These are phyloP conservation scores for Gymnarchus niloticus DNA, from an alignment of 2,113 vertebrate genomes.

Conservation along the genomic window DNA sequence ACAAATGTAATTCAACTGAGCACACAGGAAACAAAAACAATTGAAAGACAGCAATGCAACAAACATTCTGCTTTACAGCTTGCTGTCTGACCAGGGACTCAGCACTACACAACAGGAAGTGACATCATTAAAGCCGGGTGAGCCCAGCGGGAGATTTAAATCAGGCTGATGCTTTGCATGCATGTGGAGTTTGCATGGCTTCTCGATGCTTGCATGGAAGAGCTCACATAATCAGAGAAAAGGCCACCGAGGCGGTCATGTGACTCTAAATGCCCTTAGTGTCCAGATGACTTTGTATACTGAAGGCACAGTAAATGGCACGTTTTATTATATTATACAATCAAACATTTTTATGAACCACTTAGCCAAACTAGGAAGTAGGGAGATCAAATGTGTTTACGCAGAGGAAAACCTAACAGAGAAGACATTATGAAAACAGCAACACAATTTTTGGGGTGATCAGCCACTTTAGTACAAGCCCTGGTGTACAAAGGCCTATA, in stretches of 20 bases:
- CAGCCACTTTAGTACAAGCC: neutral
- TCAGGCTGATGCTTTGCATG: neutral
- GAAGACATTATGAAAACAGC: neutral
- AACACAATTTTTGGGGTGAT: neutral
- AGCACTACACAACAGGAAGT: neutral
- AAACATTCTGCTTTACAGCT: neutral
- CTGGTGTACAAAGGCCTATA: neutral
- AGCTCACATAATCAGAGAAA: too few relatives aligned
- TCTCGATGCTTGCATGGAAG: too few relatives aligned
- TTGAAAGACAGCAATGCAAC: too few relatives aligned
- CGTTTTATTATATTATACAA: too few relatives aligned
- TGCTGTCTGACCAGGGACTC: neutral
- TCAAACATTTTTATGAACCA: neutral
- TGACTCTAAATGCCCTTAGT: too few relatives aligned
- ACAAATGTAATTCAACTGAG: neutral
- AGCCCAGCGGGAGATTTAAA: neutral
- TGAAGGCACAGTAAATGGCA: neutral
- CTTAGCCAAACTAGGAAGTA: neutral
- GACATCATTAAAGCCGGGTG: neutral
- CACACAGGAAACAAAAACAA: neutral
- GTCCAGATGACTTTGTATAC: too few relatives aligned
- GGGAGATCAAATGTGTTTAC: neutral
- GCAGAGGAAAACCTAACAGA: neutral
- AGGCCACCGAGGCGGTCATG: too few relatives aligned
- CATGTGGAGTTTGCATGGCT: too few relatives aligned